A percentile compares a stretch with the other conserved stretches of the same genome.
Conservation (phyloP, 2,888 invertebrate species). For the Drosophila paramelanica region DNA sequence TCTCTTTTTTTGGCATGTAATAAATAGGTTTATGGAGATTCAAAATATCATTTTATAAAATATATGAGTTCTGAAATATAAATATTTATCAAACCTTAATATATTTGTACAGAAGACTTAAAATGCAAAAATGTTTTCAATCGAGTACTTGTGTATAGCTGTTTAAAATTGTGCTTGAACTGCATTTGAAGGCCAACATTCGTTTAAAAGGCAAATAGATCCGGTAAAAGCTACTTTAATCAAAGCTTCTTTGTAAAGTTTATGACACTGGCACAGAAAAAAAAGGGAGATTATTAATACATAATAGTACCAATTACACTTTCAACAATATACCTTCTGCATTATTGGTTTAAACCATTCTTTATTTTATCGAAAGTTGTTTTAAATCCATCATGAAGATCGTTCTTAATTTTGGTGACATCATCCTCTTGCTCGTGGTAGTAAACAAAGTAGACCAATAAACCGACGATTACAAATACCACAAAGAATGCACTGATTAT, state of each 20-base stretch:
- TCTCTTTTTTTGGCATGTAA: conserved; percentile 24
- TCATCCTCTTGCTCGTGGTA: conserved; percentile 74
- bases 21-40: conserved; percentile 36
- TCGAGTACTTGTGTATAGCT: conserved; percentile 11
- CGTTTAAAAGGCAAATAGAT: conserved; percentile 13
- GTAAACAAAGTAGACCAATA: conserved; percentile 72
- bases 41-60: conserved; percentile 36
- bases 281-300: not conserved
- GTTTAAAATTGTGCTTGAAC: conserved; percentile 3
- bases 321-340: not conserved
- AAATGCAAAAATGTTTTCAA: conserved; percentile 33
- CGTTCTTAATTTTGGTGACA: conserved; percentile 60
- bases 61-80: conserved; percentile 14
- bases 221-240: conserved; percentile 4
- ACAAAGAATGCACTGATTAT: conserved; percentile 78
- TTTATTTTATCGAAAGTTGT: conserved; percentile 47
- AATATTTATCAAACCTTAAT: conserved; percentile 48
- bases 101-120: conserved; percentile 42
- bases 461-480: conserved; percentile 73
- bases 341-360: conserved; percentile 38
- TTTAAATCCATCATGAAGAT: conserved; percentile 52
- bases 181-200: conserved; percentile 8
- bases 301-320: not conserved
- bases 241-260: conserved; percentile 8
- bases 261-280: conserved; percentile 20